Base-by-base conservation (phyloP, 2,797 vertebrate species). In the Remorina albescens region DNA sequence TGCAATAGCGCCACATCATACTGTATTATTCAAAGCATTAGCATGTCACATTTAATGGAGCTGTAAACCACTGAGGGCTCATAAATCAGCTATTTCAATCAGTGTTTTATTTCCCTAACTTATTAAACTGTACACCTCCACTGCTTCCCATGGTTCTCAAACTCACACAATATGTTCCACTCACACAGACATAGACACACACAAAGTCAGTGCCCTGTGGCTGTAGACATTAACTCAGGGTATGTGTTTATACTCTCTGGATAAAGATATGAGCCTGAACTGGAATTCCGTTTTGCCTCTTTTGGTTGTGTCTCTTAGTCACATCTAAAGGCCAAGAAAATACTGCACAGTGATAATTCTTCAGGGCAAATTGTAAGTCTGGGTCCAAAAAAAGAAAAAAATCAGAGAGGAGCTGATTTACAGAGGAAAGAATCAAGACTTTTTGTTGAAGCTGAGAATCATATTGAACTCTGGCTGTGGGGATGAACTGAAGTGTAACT, bases 21-120 rank as follows among this genome's bases (percentile, higher is more conserved):
- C 68, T 1, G 68, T 60, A 80, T 76, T 59, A 80, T 76, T 56
- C 36, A 39, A 74, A 69, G 49, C 12, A 30, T 49, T 41, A 78
- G 57, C 56, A 61, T 64, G 61, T 83, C 47, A 69, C 64, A 77
- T 74, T 70, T 86, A 87, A 89, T 85, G 73, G 83, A 89, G 83
- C 80, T 80, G 67, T 88, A 84, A 90, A 89, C 61, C 56, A 23
- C 59, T 72, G 87, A 74, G 80, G 80, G 83, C 86, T 80, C 83
- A 88, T 92, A 84, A 90, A 92, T 92, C 86, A 85, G 4, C 49
- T 60, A 76, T 88, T 89, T 86, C 89, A 89, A 92, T 92, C 87
- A 88, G 85, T 69, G 78, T 84, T 88, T 89, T 78, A 77, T 82
- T 87, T 82, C 67, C 69, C 70, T 12, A 2, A 64, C 39, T 70